Base-by-base conservation (phyloP, 2,888 invertebrate genomes). In the Oxystoma pomonae region DNA sequence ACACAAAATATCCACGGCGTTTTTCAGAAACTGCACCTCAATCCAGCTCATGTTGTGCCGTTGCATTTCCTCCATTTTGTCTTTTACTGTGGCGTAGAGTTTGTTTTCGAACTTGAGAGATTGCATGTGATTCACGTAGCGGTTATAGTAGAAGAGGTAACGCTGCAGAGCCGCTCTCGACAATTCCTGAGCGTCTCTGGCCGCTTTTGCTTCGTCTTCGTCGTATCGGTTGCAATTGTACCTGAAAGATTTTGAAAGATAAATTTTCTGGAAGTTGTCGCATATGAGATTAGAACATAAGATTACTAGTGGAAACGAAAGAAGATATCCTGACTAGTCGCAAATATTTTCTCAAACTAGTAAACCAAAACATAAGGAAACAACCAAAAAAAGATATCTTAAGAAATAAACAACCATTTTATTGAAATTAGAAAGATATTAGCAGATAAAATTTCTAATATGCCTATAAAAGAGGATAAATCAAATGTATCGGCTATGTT, bases 21-120 rank as follows among this genome's bases (percentile, higher is more conserved):
- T 96, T 81, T 94, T 94, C 75, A 99, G 84, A 83, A 98, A 99
- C 85, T 99, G 98, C 67, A 98, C 98, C 87, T 99, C 99, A 75
- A 99, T 99, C 98, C 98, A 99, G 70, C 97, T 96, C 97, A 99
- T 98, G 80, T 96, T 96, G 81, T 97, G 96, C 78, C 96, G 96
- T 80, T 99, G 98, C 98, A 99, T 98, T 82, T 98, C 98, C 81
- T 98, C 98, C 98, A 99, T 99, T 85, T 98, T 98, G 79, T 92
- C 91, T 81, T 97, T 95, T 63, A 98, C 93, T 65, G 94, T 92
- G 7, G 95, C 93, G 82, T 98, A 97, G 64, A 99, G 85, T 86
- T 98, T 98, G 81, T 92, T 91, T 83, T 99, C 99, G 82, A 99
- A 96, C 82, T 96, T 96, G 75, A 99, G 85, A 67, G 96, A 96